Evolutionary conservation across 2,113 vertebrate species (phyloP).

Genomic region (Ardeotis arabs): DNA sequence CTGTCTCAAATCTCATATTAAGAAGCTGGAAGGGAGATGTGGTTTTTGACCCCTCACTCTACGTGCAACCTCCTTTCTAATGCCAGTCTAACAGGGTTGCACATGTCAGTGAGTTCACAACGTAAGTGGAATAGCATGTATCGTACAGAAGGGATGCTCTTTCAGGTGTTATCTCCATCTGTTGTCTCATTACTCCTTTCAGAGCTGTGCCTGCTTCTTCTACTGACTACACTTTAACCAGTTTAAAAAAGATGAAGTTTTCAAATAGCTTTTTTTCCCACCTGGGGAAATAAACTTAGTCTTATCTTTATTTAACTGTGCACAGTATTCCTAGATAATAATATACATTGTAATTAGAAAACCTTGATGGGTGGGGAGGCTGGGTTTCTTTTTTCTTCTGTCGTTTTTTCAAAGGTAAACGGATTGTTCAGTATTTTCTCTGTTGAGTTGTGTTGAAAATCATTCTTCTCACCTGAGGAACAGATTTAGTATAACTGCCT

Average conservation of each 20-base stretch:
- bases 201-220: not conserved
- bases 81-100: not conserved
- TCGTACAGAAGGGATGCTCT: not conserved
- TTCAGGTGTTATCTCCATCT: not conserved
- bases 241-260: not conserved
- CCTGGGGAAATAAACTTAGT: not conserved
- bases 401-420: constrained; percentile 49
- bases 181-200: not conserved
- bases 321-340: not conserved
- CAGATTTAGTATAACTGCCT: not conserved
- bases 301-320: constrained; percentile 18
- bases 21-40: not conserved
- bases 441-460: not conserved
- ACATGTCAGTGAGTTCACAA: not conserved
- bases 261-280: not conserved
- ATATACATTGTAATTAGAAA: not conserved
- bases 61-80: not conserved
- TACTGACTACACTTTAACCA: not conserved
- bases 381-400: not conserved
- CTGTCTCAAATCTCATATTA: not conserved
- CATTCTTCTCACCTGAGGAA: not conserved
- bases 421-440: constrained; percentile 22
- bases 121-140: not conserved
- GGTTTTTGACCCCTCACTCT: not conserved
- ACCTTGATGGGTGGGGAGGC: rapidly evolving